Conservation (phyloP, 1,140 invertebrate species). For the Solenopsis invicta region DNA sequence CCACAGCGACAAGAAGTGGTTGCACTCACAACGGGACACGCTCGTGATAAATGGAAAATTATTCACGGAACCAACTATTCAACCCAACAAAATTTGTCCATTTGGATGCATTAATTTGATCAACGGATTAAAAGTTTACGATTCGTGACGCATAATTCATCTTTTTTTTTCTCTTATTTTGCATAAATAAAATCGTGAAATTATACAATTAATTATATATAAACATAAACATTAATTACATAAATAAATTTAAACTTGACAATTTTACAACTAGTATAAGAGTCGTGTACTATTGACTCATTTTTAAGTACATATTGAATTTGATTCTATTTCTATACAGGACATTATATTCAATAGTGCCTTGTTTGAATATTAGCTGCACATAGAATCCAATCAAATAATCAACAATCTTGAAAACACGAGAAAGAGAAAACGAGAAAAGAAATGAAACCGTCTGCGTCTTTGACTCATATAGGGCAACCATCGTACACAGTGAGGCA, state of each 20-base stretch:
- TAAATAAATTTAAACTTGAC: constrained; percentile 11
- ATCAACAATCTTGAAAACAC: background rate
- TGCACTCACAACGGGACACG: background rate
- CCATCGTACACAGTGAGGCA: background rate
- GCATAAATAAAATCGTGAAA: background rate
- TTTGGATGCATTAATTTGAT: background rate
- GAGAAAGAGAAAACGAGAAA: background rate
- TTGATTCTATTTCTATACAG: background rate
- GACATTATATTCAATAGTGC: background rate
- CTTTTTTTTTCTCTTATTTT: background rate
- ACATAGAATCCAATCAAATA: background rate
- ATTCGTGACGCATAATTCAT: background rate
- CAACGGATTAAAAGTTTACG: background rate
- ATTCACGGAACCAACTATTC: background rate
- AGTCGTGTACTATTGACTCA: no score
- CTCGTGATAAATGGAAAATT: background rate
- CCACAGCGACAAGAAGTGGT: background rate
- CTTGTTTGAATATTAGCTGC: constrained; percentile 16
- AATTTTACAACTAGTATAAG: background rate
- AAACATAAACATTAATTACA: background rate
- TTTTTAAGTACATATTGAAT: no score
- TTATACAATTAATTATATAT: background rate
- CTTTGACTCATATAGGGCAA: background rate
- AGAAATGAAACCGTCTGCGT: background rate
- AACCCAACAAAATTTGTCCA: background rate